Evolutionary conservation across 2,797 vertebrate species (phyloP).

Genomic region (Galaxias olidus): DNA sequence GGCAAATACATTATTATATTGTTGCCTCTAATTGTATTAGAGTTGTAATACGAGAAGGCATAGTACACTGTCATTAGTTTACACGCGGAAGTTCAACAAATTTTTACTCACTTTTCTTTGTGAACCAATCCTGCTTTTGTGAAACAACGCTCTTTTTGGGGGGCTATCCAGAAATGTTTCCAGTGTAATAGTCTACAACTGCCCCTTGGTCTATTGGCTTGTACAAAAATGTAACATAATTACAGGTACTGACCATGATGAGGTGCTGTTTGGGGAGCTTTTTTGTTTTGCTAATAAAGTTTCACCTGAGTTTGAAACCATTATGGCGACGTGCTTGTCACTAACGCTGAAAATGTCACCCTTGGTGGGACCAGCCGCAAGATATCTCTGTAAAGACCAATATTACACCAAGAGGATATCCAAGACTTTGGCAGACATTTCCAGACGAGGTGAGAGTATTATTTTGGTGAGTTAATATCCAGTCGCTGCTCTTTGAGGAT

Average conservation of each 20-base stretch:
- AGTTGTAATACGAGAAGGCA: too few relatives aligned
- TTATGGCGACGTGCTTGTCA: constrained; percentile 85
- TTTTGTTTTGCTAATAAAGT: constrained; percentile 71
- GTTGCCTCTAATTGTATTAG: too few relatives aligned
- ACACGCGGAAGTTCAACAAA: too few relatives aligned
- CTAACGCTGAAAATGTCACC: constrained; percentile 72
- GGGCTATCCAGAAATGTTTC: too few relatives aligned
- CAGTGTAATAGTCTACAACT: too few relatives aligned
- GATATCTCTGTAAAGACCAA: constrained; percentile 44
- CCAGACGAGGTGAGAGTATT: constrained; percentile 62
- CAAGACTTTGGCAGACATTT: constrained; percentile 31
- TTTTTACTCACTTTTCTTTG: too few relatives aligned
- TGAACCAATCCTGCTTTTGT: too few relatives aligned
- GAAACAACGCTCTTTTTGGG: too few relatives aligned
- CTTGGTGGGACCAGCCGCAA: constrained; percentile 61
- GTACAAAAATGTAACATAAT: too few relatives aligned
- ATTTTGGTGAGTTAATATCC: constrained; percentile 33
- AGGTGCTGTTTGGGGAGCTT: background rate
- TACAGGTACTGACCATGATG: constrained; percentile 31
- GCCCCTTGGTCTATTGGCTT: too few relatives aligned
- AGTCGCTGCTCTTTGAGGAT: background rate
- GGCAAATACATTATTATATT: too few relatives aligned
- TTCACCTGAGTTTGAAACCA: constrained; percentile 56
- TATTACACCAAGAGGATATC: constrained; percentile 31
- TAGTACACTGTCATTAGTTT: too few relatives aligned